A percentile compares a stretch with the other conserved stretches of the same genome.
These are phyloP conservation scores for Augochlora pura DNA, from an alignment of 1,140 invertebrate species.

Conservation along the genomic window DNA sequence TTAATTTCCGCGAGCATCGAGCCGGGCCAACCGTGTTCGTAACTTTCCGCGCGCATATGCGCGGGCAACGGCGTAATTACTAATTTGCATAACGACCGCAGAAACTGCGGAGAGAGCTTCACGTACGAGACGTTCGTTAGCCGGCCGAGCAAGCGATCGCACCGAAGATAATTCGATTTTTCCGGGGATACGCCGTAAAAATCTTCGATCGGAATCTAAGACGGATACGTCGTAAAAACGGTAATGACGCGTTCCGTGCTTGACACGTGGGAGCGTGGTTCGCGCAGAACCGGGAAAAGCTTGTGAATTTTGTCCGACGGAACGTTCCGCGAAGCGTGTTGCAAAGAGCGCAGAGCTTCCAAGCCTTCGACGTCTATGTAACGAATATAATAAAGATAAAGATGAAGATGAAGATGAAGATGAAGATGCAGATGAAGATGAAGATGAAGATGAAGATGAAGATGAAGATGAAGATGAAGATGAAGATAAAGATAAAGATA, in stretches of 20 bases:
- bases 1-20: background rate
- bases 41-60: constrained; percentile 40
- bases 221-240: background rate
- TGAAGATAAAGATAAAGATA: no score
- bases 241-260: background rate
- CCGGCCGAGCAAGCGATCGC: background rate
- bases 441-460: no score
- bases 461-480: no score
- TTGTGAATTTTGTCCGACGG: background rate
- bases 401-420: no score
- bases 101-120: constrained; percentile 37
- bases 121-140: constrained; percentile 8
- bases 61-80: constrained; percentile 61
- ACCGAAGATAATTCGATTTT: constrained; percentile 8
- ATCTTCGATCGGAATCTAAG: constrained; percentile 20
- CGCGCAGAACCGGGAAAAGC: background rate
- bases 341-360: no score
- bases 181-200: background rate
- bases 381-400: no score
- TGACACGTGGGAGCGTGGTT: background rate
- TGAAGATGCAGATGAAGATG: no score
- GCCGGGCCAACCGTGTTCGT: background rate
- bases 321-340: no score
- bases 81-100: constrained; percentile 68
- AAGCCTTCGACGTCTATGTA: no score